Evolutionary conservation across 1,140 invertebrate genomes (phyloP).

Genomic region (Tenebrio molitor): DNA sequence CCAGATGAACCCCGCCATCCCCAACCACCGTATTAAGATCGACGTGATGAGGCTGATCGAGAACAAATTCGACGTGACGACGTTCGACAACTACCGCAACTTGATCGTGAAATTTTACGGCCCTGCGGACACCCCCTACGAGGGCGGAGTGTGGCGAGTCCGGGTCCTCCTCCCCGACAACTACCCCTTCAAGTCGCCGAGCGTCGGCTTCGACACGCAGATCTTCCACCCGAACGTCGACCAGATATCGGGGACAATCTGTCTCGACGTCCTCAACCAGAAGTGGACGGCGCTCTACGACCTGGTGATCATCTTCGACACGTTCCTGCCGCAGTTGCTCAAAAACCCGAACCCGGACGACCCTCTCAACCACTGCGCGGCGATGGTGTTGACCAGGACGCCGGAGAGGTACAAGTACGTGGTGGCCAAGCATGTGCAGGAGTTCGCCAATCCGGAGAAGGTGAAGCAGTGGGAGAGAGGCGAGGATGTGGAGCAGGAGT

Average conservation of each 20-base stretch:
- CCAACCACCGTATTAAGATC: constrained; percentile 14
- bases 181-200: constrained; percentile 82
- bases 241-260: constrained; percentile 82
- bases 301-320: constrained; percentile 82
- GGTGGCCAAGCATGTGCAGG: constrained; percentile 11
- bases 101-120: constrained; percentile 78
- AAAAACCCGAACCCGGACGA: constrained; percentile 82
- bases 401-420: constrained; percentile 12
- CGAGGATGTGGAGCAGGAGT: not conserved
- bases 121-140: constrained; percentile 78
- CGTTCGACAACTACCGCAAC: constrained; percentile 15
- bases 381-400: constrained; percentile 68
- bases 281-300: constrained; percentile 68
- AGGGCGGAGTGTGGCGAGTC: constrained; percentile 82
- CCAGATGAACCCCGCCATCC: not conserved
- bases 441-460: constrained; percentile 23
- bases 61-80: constrained; percentile 30
- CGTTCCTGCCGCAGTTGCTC: constrained; percentile 80
- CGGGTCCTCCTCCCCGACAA: constrained; percentile 81
- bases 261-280: constrained; percentile 82
- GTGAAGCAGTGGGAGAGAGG: not conserved
- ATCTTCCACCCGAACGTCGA: constrained; percentile 85
- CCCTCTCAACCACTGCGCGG: constrained; percentile 82
- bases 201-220: constrained; percentile 82
- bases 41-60: constrained; percentile 23